These are phyloP conservation scores for Danio albolineatus DNA, from an alignment of 2,797 vertebrate species.

Conservation along the genomic window DNA sequence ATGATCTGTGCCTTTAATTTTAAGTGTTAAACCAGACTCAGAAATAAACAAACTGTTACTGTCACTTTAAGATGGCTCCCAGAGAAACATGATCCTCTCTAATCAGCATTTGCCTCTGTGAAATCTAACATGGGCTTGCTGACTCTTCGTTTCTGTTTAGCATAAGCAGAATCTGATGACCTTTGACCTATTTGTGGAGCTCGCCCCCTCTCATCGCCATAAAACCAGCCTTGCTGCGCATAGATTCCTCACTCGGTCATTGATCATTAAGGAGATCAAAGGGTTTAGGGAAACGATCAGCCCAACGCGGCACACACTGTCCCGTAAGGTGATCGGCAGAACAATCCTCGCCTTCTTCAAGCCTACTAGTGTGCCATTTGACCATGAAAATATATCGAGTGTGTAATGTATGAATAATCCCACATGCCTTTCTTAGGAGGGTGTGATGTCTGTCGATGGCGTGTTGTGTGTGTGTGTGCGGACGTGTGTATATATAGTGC, in stretches of 20 bases:
- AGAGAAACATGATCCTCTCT: constrained; percentile 69
- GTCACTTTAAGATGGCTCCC: constrained; percentile 67
- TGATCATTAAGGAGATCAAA: constrained; percentile 70
- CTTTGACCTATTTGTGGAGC: constrained; percentile 72
- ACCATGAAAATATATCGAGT: neutral
- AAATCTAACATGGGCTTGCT: constrained; percentile 73
- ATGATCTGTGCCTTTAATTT: no score
- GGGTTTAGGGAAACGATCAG: constrained; percentile 64
- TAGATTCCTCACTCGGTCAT: constrained; percentile 67
- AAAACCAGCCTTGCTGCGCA: constrained; percentile 60
- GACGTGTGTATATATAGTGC: constrained; percentile 46
- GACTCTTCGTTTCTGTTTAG: constrained; percentile 74
- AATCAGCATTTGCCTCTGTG: constrained; percentile 71
- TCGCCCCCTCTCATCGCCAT: constrained; percentile 57
- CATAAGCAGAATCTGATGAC: constrained; percentile 67
- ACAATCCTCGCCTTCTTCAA: neutral
- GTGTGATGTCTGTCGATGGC: constrained; percentile 41
- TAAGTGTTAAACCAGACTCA: no score
- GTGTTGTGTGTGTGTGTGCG: constrained; percentile 48
- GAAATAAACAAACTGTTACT: constrained; percentile 15
- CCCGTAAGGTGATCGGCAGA: constrained; percentile 15
- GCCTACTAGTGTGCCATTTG: neutral
- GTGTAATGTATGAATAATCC: neutral
- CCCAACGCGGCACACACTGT: constrained; percentile 24
- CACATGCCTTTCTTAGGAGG: neutral